Evolutionary conservation across 2,797 vertebrate genomes (phyloP).

Genomic region (Coendou prehensilis): DNA sequence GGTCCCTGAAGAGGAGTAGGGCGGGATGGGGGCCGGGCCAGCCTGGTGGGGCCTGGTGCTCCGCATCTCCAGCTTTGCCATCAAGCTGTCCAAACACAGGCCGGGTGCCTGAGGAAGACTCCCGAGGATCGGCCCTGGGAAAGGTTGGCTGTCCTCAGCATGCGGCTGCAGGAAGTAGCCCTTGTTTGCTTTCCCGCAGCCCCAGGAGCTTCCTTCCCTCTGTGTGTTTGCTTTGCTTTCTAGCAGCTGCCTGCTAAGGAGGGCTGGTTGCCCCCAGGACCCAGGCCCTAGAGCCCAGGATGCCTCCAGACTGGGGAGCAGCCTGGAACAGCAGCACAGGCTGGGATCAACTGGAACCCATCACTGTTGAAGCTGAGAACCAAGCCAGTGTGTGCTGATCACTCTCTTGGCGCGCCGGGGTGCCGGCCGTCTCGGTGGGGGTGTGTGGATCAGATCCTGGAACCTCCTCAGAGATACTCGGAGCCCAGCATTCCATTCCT

Average conservation of each 20-base stretch:
- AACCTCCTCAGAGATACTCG: not conserved
- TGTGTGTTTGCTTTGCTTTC: conserved; percentile 91
- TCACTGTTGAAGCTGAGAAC: fast-evolving
- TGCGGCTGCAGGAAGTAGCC: conserved; percentile 89
- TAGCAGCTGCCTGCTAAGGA: conserved; percentile 89
- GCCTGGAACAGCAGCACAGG: not conserved
- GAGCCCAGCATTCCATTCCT: not conserved
- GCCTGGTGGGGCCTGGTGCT: not conserved
- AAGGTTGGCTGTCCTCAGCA: conserved; percentile 87
- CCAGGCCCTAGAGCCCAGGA: not conserved
- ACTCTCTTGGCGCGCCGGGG: not conserved
- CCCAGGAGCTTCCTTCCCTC: conserved; percentile 91
- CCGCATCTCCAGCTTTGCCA: conserved; percentile 77
- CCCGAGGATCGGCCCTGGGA: conserved; percentile 94
- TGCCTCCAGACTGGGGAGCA: not conserved
- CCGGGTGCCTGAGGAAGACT: conserved; percentile 90
- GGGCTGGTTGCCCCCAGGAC: conserved; percentile 59
- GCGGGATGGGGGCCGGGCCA: not conserved
- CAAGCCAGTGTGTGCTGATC: fast-evolving
- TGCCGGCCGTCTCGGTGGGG: too few species aligned
- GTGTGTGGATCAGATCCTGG: not conserved
- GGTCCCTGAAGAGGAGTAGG: not conserved
- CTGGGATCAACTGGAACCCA: not conserved
- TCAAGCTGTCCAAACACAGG: conserved; percentile 97
- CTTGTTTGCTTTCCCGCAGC: conserved; percentile 92